Evolutionary conservation across 1,140 invertebrate species (phyloP).

Genomic region (Aphelenchoides fujianensis): DNA sequence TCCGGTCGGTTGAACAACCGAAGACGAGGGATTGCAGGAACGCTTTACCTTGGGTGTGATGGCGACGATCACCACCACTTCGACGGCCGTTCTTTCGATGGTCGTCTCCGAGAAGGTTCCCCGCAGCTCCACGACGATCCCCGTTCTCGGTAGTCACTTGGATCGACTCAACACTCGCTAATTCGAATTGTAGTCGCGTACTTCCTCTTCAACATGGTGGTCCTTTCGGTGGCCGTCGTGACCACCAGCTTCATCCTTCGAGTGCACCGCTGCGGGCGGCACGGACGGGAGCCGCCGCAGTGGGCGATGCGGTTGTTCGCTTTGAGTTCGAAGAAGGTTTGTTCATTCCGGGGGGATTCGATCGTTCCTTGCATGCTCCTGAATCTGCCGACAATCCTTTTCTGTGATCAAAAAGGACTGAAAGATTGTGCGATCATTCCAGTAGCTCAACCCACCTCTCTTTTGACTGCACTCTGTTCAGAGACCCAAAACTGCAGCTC

Average conservation of each 20-base stretch:
- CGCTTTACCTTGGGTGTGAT: constrained; percentile 57
- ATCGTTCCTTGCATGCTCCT: too few relatives aligned
- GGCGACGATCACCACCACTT: constrained; percentile 30
- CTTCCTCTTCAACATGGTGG: constrained; percentile 58
- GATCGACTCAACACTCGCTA: neutral
- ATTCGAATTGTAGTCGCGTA: constrained; percentile 56
- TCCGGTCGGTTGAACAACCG: too few relatives aligned
- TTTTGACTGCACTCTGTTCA: too few relatives aligned
- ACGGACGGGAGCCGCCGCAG: constrained; percentile 44
- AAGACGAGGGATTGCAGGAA: too few relatives aligned
- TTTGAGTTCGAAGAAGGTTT: too few relatives aligned
- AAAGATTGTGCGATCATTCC: too few relatives aligned
- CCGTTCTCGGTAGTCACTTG: constrained; percentile 46
- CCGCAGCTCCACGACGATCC: constrained; percentile 51
- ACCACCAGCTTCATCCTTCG: constrained; percentile 51
- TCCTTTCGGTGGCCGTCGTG: constrained; percentile 49
- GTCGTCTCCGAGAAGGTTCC: constrained; percentile 55
- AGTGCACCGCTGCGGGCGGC: constrained; percentile 49
- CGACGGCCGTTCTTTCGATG: constrained; percentile 49
- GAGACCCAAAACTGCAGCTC: too few relatives aligned
- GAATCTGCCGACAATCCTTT: too few relatives aligned
- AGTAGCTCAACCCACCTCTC: too few relatives aligned
- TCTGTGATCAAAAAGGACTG: too few relatives aligned
- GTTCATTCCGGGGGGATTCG: too few relatives aligned
- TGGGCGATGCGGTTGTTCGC: constrained; percentile 40